phyloP scores from a whole-genome alignment of 2,797 vertebrate genomes.

The Myiothlypis coronata region DNA sequence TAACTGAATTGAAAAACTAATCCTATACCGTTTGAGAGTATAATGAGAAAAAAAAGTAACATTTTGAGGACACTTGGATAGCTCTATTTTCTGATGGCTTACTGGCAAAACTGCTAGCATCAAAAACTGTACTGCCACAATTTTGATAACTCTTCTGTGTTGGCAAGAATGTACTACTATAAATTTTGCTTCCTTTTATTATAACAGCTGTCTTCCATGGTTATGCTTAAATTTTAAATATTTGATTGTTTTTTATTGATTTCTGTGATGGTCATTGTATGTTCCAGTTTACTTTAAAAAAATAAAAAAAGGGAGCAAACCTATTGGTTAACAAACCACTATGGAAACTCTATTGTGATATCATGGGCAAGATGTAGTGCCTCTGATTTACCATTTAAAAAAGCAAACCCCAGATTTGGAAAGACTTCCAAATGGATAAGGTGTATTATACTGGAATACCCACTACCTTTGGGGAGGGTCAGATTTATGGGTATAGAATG shows the following conservation, averaged over 20 bases:
- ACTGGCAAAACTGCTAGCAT: neutral
- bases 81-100: neutral
- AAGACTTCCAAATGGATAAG: neutral
- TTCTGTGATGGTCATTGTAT: neutral
- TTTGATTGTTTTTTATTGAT: neutral
- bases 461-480: neutral
- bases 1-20: constrained; percentile 64
- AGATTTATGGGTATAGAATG: neutral
- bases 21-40: neutral
- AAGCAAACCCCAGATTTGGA: neutral
- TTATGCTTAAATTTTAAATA: neutral
- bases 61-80: neutral
- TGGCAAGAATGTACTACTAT: neutral
- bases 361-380: neutral
- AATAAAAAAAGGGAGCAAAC: neutral
- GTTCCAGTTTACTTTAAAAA: neutral
- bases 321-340: neutral
- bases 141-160: neutral
- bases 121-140: neutral
- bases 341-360: neutral
- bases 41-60: neutral
- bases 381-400: neutral
- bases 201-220: neutral
- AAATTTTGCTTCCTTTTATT: neutral
- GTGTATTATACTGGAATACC: neutral